Evolutionary conservation across 1,140 invertebrate species (phyloP).

Genomic region (Apis cerana): DNA sequence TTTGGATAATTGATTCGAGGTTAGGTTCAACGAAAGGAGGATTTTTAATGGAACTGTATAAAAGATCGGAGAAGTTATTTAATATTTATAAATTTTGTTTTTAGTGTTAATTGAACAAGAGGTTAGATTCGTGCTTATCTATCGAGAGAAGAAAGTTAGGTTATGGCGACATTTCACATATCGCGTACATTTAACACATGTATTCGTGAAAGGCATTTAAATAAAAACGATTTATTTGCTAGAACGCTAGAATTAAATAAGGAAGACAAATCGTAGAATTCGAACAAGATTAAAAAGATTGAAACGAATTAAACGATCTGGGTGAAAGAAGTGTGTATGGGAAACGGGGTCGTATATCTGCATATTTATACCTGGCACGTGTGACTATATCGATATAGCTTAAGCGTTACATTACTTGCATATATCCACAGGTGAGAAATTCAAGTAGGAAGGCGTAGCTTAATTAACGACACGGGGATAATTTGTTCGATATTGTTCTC

Average conservation of each 20-base stretch:
- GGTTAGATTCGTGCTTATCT: too few species aligned
- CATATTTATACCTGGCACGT: neutral
- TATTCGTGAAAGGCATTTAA: too few species aligned
- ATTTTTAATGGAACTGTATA: too few species aligned
- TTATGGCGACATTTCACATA: too few species aligned
- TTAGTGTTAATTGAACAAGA: too few species aligned
- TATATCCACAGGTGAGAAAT: slow-evolving; percentile 8
- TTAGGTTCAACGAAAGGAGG: too few species aligned
- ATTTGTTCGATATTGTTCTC: neutral
- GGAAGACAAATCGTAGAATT: neutral
- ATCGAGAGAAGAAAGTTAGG: too few species aligned
- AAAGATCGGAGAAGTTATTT: too few species aligned
- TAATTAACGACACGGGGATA: slow-evolving; percentile 26
- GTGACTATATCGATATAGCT: neutral
- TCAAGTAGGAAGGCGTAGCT: neutral
- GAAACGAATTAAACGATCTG: neutral
- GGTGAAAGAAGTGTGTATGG: neutral
- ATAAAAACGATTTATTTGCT: neutral
- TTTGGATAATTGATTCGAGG: too few species aligned
- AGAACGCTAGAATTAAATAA: neutral
- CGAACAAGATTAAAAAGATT: neutral
- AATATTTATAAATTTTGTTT: too few species aligned
- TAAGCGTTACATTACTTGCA: slow-evolving; percentile 11
- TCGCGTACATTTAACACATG: too few species aligned
- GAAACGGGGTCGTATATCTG: neutral